Evolutionary conservation across 2,888 invertebrate species (phyloP), one percentile per base, ranked within the genome.

Genomic region (Zeuzera pyrina): DNA sequence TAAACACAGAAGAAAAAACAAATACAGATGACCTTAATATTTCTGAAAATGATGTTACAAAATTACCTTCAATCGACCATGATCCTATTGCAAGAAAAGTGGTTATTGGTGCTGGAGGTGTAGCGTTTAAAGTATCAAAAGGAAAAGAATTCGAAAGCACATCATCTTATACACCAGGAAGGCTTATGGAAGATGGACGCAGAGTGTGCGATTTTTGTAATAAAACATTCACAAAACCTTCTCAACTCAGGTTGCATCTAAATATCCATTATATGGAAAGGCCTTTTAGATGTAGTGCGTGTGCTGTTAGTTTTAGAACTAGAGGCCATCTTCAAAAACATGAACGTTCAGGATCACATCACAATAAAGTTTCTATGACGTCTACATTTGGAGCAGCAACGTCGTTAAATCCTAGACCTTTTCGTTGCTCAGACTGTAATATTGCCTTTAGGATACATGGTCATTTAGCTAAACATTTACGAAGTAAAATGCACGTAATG

Each of bases 391-490:
- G 93, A 4, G 90, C 92, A 6, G 90, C 95, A 31, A 92, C 93
- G 0, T 91, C 93, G 8, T 91, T 91, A 43, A 97, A 98, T 76
- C 98, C 98, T 2, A 87, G 98, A 30, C 97, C 98, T 11, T 98
- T 97, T 69, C 94, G 96, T 57, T 98, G 98, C 78, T 90, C 90
- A 12, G 97, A 98, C 62, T 98, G 98, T 68, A 94, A 94, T 62
- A 94, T 96, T 47, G 97, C 97, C 5, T 98, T 99, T 68, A 87
- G 95, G 49, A 97, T 97, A 57, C 97, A 97, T 58, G 98, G 98
- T 0, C 98, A 98, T 72, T 83, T 99, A 53, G 97, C 97, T 1
- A 98, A 98, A 72, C 98, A 99, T 85, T 85, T 98, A 39, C 89
- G 98, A 34, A 96, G 96, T 42, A 97, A 97, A 84, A 93, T 94